Evolutionary conservation across 2,888 invertebrate species (phyloP), one percentile per base, ranked within the genome.

Genomic region (Diabrotica balteata): DNA sequence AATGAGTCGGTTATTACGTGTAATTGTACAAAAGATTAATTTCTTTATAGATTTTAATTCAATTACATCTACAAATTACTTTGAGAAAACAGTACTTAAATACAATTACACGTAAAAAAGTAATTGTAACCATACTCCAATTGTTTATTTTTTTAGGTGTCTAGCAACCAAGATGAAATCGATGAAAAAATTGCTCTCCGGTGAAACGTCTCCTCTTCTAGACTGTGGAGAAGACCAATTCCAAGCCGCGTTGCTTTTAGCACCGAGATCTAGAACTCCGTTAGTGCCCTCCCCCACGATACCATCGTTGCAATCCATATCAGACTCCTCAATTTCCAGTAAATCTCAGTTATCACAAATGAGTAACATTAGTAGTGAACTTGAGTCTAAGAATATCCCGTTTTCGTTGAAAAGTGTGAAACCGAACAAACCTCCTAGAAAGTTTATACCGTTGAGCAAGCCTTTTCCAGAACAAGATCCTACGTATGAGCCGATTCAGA

Each of bases 111-210:
- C 32, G 32, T 2, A 32, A 32, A 17, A 32, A 32, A 32, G 32
- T 32, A 32, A 32, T 32, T 32, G 32, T 32, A 32, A 32, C 4
- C 4, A 32, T 32, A 32, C 5, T 32, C 32, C 5, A 32, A 32
- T 32, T 32, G 32, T 32, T 32, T 32, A 32, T 32, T 32, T 32
- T 76, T 78, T 89, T 73, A 90, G 93, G 72, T 94, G 93, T 79
- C 87, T 94, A 75, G 91, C 92, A 8, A 87, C 91, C 7, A 93
- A 93, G 84, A 94, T 94, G 92, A 93, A 93, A 80, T 92, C 90
- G 0, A 94, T 94, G 94, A 93, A 93, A 80, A 93, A 93, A 81
- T 86, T 93, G 76, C 87, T 94, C 69, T 90, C 88, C n/a, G 90
- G 88, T 75, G 92, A 93, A 73, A 88, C 87, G 72, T 81, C 83